phyloP scores from a whole-genome alignment of 2,888 invertebrate genomes.

The Mesoligia furuncula region DNA sequence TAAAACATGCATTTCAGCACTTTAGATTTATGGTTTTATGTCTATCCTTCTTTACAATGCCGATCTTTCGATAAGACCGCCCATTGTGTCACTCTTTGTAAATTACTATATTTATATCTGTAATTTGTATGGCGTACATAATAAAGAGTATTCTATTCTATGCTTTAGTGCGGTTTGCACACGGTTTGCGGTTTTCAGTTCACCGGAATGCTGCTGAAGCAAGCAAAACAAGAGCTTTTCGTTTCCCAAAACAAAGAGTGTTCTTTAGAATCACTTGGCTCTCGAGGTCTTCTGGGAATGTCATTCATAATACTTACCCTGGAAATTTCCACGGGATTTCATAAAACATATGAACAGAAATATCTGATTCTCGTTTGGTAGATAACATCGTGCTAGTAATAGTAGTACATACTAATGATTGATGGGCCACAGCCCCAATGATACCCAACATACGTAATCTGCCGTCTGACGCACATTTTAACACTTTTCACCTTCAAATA shows the following conservation, averaged over 20 bases:
- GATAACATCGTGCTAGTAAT: neutral
- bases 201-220: neutral
- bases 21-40: neutral
- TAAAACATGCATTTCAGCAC: neutral
- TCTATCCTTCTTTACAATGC: neutral
- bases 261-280: neutral
- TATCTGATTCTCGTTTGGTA: neutral
- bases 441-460: constrained; percentile 9
- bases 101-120: neutral
- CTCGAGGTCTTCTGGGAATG: too few relatives aligned
- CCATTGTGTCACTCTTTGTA: neutral
- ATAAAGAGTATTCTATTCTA: too few relatives aligned
- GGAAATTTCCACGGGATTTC: neutral
- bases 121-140: neutral
- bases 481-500: constrained; percentile 42
- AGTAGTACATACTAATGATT: neutral
- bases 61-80: neutral
- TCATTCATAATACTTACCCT: neutral
- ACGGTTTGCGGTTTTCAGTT: too few relatives aligned
- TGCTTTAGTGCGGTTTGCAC: neutral
- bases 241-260: neutral
- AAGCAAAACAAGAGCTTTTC: neutral
- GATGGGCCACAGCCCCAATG: neutral
- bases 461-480: constrained; percentile 40
- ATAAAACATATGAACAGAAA: neutral